phyloP scores from a whole-genome alignment of 2,888 invertebrate species.

The Heterodera filipjevi region DNA sequence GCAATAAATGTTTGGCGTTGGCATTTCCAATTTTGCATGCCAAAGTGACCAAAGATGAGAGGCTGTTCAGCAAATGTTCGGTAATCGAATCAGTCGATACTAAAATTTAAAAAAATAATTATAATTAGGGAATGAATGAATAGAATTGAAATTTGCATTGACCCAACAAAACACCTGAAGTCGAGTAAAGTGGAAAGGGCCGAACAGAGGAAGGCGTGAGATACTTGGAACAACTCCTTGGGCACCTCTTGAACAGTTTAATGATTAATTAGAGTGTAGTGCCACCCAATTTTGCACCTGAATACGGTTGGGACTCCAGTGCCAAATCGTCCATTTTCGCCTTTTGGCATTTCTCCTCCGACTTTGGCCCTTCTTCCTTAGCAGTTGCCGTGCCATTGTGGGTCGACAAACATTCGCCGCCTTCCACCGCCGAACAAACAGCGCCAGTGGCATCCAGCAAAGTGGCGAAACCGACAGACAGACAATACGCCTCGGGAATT shows the following conservation, averaged over 20 bases:
- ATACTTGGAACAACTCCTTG: constrained; percentile 83
- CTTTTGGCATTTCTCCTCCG: neutral
- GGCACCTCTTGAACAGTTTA: constrained; percentile 31
- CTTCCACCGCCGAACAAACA: constrained; percentile 47
- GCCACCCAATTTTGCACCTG: neutral
- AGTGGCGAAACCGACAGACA: constrained; percentile 91
- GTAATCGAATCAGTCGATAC: constrained; percentile 89
- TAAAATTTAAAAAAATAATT: constrained; percentile 56
- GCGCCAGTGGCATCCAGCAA: constrained; percentile 83
- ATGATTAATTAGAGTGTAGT: neutral
- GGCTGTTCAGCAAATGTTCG: constrained; percentile 86
- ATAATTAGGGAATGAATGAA: too few species aligned
- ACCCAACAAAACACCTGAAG: constrained; percentile 69
- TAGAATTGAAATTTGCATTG: neutral
- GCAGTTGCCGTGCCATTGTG: neutral
- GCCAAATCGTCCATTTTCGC: neutral
- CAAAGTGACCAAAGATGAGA: constrained; percentile 85
- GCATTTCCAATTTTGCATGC: constrained; percentile 82
- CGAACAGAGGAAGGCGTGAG: constrained; percentile 91
- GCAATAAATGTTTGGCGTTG: constrained; percentile 86
- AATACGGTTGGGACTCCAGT: neutral
- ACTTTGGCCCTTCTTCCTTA: constrained; percentile 16
- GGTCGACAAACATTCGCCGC: constrained; percentile 27
- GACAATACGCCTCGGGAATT: constrained; percentile 95
- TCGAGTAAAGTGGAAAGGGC: constrained; percentile 89